Evolutionary conservation across 2,888 invertebrate species (phyloP).

Genomic region (Gasteruption jaculator): DNA sequence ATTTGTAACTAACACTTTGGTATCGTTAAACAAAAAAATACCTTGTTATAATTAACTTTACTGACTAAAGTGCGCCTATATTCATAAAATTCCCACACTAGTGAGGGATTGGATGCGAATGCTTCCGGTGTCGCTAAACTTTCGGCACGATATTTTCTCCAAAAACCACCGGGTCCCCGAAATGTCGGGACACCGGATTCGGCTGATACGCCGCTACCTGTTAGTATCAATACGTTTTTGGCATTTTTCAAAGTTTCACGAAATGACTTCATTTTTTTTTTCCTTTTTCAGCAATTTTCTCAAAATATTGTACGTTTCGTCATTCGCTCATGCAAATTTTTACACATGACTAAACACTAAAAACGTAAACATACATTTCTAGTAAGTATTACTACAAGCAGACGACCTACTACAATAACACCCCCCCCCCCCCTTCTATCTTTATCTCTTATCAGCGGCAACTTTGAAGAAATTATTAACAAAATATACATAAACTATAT

Average conservation of each 20-base stretch:
- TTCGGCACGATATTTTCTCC: conserved; percentile 72
- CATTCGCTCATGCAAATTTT: too few relatives aligned
- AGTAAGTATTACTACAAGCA: too few relatives aligned
- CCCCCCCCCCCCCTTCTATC: too few relatives aligned
- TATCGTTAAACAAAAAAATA: conserved; percentile 41
- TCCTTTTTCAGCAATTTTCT: too few relatives aligned
- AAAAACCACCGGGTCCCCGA: conserved; percentile 75
- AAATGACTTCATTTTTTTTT: conserved; percentile 56
- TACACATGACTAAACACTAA: too few relatives aligned
- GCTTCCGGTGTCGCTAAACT: conserved; percentile 68
- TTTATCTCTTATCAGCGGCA: too few relatives aligned
- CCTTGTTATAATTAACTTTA: conserved; percentile 67
- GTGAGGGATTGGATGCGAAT: conserved; percentile 66
- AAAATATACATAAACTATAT: too few relatives aligned
- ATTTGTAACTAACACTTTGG: conserved; percentile 6
- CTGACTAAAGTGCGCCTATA: conserved; percentile 76
- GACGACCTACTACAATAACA: too few relatives aligned
- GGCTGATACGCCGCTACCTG: conserved; percentile 78
- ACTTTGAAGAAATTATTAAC: too few relatives aligned
- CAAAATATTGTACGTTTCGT: too few relatives aligned
- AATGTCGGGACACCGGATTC: conserved; percentile 87
- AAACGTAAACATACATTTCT: too few relatives aligned
- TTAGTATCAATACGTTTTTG: conserved; percentile 65
- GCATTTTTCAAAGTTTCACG: conserved; percentile 58
- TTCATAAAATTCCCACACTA: conserved; percentile 91